Evolutionary conservation across 2,797 vertebrate species (phyloP).

Genomic region (Triplophysa bombifrons): DNA sequence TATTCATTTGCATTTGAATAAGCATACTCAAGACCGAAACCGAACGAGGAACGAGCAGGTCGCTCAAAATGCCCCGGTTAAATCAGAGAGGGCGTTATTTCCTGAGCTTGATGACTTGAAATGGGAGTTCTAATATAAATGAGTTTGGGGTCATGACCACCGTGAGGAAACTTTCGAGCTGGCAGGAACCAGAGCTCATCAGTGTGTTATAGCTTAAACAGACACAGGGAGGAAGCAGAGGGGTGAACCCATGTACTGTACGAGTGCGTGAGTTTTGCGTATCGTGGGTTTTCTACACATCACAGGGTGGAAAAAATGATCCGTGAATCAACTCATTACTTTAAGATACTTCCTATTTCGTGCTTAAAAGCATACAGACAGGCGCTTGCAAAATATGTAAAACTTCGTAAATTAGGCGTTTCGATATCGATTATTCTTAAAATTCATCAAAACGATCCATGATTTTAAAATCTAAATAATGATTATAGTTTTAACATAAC

Average conservation of each 20-base stretch:
- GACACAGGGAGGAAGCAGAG: constrained; percentile 49
- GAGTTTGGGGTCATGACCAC: constrained; percentile 68
- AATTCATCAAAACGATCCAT: neutral
- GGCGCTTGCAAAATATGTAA: neutral
- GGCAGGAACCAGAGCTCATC: constrained; percentile 65
- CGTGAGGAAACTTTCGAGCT: constrained; percentile 58
- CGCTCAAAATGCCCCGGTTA: constrained; percentile 55
- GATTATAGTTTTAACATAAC: no score
- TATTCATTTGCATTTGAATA: neutral
- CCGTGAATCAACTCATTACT: constrained; percentile 7
- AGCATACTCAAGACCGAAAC: no score
- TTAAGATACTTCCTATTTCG: neutral
- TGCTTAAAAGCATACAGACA: neutral
- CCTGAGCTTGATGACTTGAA: constrained; percentile 74
- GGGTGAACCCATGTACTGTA: constrained; percentile 45
- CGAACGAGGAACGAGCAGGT: neutral
- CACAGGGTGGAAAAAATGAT: constrained; percentile 24
- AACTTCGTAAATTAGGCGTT: neutral
- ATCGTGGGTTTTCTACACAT: constrained; percentile 8
- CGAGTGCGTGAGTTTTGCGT: constrained; percentile 11
- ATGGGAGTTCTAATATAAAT: constrained; percentile 69
- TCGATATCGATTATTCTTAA: neutral
- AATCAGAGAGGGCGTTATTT: constrained; percentile 75
- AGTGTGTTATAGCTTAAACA: constrained; percentile 63
- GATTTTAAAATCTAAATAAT: neutral